These are phyloP conservation scores for Sitta carolinensis DNA, from an alignment of 2,797 vertebrate species.

Conservation along the genomic window DNA sequence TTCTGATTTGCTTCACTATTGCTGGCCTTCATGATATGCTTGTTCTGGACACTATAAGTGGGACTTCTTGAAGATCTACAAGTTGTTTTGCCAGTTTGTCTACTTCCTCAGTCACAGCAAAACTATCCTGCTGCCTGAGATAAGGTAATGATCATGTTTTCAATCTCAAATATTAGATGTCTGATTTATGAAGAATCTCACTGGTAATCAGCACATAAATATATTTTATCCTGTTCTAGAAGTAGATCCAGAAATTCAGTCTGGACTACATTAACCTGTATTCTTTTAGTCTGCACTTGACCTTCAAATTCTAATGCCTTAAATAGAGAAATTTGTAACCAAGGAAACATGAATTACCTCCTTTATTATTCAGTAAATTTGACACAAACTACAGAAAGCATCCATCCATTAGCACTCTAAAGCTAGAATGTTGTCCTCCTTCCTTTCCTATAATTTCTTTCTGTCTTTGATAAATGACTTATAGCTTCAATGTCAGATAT, in stretches of 20 bases:
- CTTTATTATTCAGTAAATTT: conserved; percentile 18
- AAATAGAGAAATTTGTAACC: conserved; percentile 34
- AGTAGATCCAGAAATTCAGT: background rate
- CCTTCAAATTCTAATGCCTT: conserved; percentile 19
- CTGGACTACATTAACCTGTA: background rate
- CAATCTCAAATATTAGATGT: background rate
- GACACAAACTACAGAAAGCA: conserved; percentile 10
- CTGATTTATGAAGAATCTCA: background rate
- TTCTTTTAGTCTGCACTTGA: background rate
- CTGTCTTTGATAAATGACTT: conserved; percentile 30
- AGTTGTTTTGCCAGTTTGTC: background rate
- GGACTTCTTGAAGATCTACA: background rate
- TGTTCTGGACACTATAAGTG: background rate
- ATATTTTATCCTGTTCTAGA: background rate
- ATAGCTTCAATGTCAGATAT: background rate
- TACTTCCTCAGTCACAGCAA: background rate
- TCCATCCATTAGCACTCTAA: background rate
- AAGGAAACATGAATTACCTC: conserved; percentile 31
- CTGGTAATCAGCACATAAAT: background rate
- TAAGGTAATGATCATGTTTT: background rate
- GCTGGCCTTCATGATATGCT: rapidly evolving
- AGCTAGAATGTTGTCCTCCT: background rate
- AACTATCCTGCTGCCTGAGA: background rate
- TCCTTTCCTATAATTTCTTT: conserved; percentile 1
- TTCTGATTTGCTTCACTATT: background rate